A percentile compares a stretch with the other conserved stretches of the same genome.
These are phyloP conservation scores for Drosophila gunungcola DNA, from an alignment of 1,140 invertebrate genomes.

Conservation along the genomic window DNA sequence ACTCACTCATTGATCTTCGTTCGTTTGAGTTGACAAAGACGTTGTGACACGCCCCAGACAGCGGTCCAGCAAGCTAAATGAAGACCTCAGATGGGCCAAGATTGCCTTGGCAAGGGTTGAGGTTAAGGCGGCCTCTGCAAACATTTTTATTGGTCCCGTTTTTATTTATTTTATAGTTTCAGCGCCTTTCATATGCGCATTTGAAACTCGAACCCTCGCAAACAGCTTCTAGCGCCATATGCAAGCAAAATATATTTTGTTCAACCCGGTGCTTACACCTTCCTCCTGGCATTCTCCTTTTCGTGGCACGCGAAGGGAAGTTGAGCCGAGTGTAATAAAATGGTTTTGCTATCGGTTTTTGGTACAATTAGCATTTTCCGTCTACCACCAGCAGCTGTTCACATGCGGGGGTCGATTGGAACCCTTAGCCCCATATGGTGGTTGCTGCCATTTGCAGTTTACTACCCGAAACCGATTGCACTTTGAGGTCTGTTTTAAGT, in stretches of 20 bases:
- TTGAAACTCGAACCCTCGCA: constrained; percentile 18
- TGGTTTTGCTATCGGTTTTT: constrained; percentile 47
- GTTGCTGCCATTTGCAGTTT: constrained; percentile 1
- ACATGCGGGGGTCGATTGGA: background rate
- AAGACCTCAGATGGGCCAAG: background rate
- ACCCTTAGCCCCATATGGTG: constrained; percentile 11
- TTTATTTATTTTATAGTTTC: constrained; percentile 44
- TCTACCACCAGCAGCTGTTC: constrained; percentile 58
- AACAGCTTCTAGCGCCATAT: constrained; percentile 45
- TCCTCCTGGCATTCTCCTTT: background rate
- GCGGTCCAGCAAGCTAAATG: background rate
- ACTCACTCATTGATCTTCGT: constrained; percentile 31
- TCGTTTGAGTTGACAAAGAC: constrained; percentile 21
- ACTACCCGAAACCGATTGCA: constrained; percentile 4
- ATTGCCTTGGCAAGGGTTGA: background rate
- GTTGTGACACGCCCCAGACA: background rate
- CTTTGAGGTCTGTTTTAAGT: background rate
- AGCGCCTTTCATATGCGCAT: constrained; percentile 14
- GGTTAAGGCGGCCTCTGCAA: too few relatives aligned
- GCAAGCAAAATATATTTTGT: constrained; percentile 50
- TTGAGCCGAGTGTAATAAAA: constrained; percentile 55
- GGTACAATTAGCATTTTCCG: constrained; percentile 67
- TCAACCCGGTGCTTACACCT: background rate
- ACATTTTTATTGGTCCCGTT: constrained; percentile 10
- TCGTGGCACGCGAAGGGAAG: constrained; percentile 55